Percentiles rank a stretch among this genome's conserved stretches.
Conservation (phyloP, 2,888 invertebrate genomes). For the Harpagoxenus sublaevis region DNA sequence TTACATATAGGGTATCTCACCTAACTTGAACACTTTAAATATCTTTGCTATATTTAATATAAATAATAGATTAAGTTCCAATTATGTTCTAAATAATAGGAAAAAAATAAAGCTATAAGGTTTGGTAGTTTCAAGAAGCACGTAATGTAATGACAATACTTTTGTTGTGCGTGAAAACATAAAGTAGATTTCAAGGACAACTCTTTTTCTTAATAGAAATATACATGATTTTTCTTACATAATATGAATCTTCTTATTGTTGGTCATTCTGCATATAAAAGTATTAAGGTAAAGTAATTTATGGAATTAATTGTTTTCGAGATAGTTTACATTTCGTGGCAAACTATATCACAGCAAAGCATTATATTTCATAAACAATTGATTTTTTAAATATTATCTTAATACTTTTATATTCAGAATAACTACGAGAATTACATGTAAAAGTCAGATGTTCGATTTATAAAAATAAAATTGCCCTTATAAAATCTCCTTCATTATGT, state of each 20-base stretch:
- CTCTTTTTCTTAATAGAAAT: background rate
- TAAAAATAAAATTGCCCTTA: background rate
- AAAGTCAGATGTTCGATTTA: background rate
- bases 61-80: background rate
- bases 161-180: background rate
- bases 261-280: background rate
- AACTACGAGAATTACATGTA: background rate
- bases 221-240: background rate
- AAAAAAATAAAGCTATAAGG: background rate
- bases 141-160: background rate
- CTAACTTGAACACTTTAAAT: background rate
- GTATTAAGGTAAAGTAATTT: background rate
- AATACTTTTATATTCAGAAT: background rate
- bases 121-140: background rate
- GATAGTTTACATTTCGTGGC: background rate
- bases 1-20: background rate
- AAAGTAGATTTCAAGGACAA: background rate
- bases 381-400: background rate
- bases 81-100: background rate
- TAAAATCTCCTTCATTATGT: background rate
- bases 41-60: background rate
- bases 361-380: background rate
- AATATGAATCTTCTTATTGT: background rate
- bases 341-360: background rate
- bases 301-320: background rate